phyloP scores from a whole-genome alignment of 2,113 vertebrate species.

The Thamnaconus septentrionalis region DNA sequence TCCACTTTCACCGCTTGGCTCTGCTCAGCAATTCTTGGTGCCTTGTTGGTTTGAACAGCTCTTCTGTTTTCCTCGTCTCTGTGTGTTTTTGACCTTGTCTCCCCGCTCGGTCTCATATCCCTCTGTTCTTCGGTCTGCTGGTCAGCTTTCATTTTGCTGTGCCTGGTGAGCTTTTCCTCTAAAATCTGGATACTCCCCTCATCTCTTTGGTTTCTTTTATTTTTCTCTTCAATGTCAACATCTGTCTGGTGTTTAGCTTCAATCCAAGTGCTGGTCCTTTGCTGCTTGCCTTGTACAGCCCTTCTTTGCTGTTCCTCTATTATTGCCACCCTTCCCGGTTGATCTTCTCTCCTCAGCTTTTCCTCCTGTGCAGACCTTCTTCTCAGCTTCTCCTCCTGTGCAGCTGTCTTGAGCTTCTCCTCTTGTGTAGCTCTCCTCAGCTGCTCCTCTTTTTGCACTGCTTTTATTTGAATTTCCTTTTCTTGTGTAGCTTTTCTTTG shows the following conservation, averaged over 20 bases:
- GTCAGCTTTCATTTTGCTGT: neutral
- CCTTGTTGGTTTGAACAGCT: conserved; percentile 16
- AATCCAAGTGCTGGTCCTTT: conserved; percentile 1
- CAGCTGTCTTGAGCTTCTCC: conserved; percentile 2
- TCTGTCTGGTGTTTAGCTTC: conserved; percentile 22
- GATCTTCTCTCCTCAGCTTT: conserved; percentile 3
- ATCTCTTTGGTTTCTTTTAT: conserved; percentile 17
- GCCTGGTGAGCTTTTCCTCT: conserved; percentile 3
- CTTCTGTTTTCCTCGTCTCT: conserved; percentile 5
- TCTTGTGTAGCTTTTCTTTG: neutral
- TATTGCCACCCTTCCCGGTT: too few species aligned
- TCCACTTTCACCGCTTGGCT: conserved; percentile 13
- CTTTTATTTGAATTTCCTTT: neutral
- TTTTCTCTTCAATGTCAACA: conserved; percentile 11
- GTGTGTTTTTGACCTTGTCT: neutral
- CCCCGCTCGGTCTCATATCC: neutral
- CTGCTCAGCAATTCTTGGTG: conserved; percentile 12
- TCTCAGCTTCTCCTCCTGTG: neutral
- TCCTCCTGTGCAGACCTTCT: neutral
- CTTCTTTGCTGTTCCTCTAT: conserved; percentile 5
- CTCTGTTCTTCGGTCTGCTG: conserved; percentile 9
- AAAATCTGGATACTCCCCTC: conserved; percentile 1
- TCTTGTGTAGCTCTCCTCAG: neutral
- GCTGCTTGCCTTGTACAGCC: conserved; percentile 18
- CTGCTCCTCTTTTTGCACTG: neutral